Evolutionary conservation across 2,888 invertebrate genomes (phyloP).

Genomic region (Leptothorax acervorum): DNA sequence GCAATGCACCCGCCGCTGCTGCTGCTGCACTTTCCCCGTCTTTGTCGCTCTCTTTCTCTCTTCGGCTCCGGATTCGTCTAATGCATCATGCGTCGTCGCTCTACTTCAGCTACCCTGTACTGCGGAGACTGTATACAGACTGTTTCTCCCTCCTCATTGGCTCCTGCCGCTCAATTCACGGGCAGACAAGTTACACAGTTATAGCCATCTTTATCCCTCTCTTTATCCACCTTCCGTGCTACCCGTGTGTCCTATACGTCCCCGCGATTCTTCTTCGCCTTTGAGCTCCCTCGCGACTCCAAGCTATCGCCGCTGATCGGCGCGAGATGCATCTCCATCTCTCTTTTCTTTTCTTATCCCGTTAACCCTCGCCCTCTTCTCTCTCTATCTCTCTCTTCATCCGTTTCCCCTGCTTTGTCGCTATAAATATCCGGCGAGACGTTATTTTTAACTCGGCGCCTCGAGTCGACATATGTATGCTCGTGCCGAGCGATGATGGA

Average conservation of each 20-base stretch:
- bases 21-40: conserved; percentile 54
- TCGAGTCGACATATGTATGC: conserved; percentile 73
- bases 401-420: conserved; percentile 47
- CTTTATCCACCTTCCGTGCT: conserved; percentile 45
- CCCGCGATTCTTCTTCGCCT: conserved; percentile 19
- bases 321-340: conserved; percentile 41
- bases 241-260: conserved; percentile 30
- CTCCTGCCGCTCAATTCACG: conserved; percentile 27
- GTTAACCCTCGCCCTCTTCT: conserved; percentile 58
- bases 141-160: conserved; percentile 16
- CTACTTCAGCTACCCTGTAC: conserved; percentile 74
- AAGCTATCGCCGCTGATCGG: conserved; percentile 66
- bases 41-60: conserved; percentile 47
- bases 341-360: conserved; percentile 49
- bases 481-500: conserved; percentile 41
- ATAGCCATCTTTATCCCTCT: conserved; percentile 42
- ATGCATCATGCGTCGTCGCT: conserved; percentile 71
- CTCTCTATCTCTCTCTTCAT: conserved; percentile 21
- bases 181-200: conserved; percentile 43
- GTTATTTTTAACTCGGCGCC: conserved; percentile 83
- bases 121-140: conserved; percentile 18
- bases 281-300: conserved; percentile 53
- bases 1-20: conserved; percentile 81
- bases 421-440: conserved; percentile 82
- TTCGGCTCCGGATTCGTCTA: conserved; percentile 62